These are phyloP conservation scores for Gallirallus australis DNA, from an alignment of 2,797 vertebrate species.

Conservation along the genomic window DNA sequence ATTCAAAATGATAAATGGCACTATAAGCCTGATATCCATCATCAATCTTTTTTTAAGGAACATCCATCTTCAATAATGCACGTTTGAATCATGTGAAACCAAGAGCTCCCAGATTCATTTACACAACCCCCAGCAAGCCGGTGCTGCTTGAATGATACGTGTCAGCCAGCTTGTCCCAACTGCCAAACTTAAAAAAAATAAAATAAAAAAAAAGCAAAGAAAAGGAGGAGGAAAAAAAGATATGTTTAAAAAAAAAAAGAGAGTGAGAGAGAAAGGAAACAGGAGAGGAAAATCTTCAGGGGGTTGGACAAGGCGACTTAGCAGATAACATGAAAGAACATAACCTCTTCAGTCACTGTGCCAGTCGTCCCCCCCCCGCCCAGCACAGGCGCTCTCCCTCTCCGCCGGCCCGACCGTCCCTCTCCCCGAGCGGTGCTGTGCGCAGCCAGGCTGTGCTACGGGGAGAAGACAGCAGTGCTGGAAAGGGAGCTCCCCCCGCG, in stretches of 20 bases:
- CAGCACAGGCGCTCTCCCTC: neutral
- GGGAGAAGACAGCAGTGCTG: constrained; percentile 15
- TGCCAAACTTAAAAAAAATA: neutral
- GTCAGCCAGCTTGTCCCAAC: constrained; percentile 79
- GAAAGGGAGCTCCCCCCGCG: constrained; percentile 40
- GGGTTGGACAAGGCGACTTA: neutral
- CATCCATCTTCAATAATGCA: constrained; percentile 96
- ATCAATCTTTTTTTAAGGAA: constrained; percentile 98
- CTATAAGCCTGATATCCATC: constrained; percentile 95
- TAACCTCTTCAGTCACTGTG: constrained; percentile 39
- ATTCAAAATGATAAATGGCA: constrained; percentile 99
- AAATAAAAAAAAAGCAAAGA: neutral
- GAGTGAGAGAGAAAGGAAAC: neutral
- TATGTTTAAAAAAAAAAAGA: neutral
- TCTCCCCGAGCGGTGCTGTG: neutral
- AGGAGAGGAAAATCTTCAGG: neutral
- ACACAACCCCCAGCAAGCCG: constrained; percentile 85
- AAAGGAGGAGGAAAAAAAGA: neutral
- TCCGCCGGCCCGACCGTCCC: neutral
- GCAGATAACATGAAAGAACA: neutral
- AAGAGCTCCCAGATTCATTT: constrained; percentile 92
- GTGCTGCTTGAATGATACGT: constrained; percentile 91
- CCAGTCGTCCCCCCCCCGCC: neutral
- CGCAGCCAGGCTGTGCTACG: neutral
- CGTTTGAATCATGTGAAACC: constrained; percentile 93